Evolutionary conservation across 2,113 vertebrate species (phyloP).

Genomic region (Antechinus flavipes): DNA sequence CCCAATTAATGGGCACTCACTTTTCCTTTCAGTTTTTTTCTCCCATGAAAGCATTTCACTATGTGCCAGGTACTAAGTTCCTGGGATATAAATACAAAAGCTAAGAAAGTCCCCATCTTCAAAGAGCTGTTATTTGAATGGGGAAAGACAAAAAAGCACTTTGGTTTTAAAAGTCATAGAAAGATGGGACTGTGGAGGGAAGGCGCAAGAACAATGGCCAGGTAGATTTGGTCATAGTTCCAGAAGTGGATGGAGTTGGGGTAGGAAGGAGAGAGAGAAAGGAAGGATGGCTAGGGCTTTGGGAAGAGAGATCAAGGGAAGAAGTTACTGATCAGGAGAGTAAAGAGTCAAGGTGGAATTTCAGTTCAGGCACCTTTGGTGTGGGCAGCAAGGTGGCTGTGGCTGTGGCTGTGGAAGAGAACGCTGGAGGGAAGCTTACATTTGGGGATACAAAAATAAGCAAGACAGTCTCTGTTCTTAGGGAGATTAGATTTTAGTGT

Average conservation of each 20-base stretch:
- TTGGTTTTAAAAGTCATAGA: not conserved
- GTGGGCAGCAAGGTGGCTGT: not conserved
- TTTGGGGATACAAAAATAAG: not conserved
- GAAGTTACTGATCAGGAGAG: not conserved
- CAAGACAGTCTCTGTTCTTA: too few species aligned
- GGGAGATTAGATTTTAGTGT: too few species aligned
- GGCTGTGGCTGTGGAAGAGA: not conserved
- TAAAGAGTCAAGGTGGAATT: not conserved
- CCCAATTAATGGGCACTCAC: too few species aligned
- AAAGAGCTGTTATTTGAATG: not conserved
- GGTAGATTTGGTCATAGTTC: not conserved
- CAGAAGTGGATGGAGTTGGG: not conserved
- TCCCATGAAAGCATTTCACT: not conserved
- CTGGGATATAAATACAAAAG: not conserved
- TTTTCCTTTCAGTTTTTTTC: too few species aligned
- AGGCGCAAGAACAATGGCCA: not conserved
- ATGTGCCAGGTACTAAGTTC: not conserved
- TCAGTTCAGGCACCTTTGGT: not conserved
- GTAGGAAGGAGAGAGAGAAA: not conserved
- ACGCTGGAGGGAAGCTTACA: not conserved
- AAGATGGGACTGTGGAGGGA: not conserved
- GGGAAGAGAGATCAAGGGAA: not conserved
- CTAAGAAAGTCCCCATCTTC: not conserved
- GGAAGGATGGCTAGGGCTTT: not conserved
- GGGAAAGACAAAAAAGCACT: not conserved